phyloP scores from a whole-genome alignment of 2,888 invertebrate genomes.

The Neoascia interrupta region DNA sequence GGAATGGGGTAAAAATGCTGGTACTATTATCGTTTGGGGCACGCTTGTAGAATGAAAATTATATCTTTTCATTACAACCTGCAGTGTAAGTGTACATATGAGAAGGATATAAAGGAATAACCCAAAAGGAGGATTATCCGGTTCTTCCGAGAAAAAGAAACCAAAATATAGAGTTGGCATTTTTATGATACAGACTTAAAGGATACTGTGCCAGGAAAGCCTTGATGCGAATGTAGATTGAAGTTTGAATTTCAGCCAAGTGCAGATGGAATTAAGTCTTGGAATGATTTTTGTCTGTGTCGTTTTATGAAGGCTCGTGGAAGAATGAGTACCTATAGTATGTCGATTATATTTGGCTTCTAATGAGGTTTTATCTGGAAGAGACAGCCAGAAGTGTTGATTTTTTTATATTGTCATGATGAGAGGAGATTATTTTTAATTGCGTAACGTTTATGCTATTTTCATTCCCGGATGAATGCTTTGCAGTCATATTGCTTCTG shows the following conservation, averaged over 20 bases:
- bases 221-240: constrained; percentile 9
- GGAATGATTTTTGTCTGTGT: constrained; percentile 29
- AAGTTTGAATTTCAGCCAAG: constrained; percentile 38
- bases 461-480: no score
- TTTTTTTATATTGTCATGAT: constrained; percentile 12
- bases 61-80: constrained; percentile 45
- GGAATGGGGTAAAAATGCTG: no score
- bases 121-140: not conserved
- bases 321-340: not conserved
- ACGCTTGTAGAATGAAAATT: constrained; percentile 31
- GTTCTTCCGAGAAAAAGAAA: not conserved
- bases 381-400: constrained; percentile 34
- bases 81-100: constrained; percentile 16
- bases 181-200: not conserved
- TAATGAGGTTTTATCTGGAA: constrained; percentile 56
- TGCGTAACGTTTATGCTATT: no score
- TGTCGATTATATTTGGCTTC: constrained; percentile 41
- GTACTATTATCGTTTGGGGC: constrained; percentile 8
- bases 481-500: no score
- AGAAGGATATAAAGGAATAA: constrained; percentile 5
- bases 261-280: constrained; percentile 48
- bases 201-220: not conserved
- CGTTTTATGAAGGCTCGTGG: not conserved
- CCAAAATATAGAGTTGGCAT: not conserved
- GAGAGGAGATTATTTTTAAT: constrained; percentile 22